These are phyloP conservation scores for Lates calcarifer DNA, from an alignment of 2,113 vertebrate species.

Conservation along the genomic window DNA sequence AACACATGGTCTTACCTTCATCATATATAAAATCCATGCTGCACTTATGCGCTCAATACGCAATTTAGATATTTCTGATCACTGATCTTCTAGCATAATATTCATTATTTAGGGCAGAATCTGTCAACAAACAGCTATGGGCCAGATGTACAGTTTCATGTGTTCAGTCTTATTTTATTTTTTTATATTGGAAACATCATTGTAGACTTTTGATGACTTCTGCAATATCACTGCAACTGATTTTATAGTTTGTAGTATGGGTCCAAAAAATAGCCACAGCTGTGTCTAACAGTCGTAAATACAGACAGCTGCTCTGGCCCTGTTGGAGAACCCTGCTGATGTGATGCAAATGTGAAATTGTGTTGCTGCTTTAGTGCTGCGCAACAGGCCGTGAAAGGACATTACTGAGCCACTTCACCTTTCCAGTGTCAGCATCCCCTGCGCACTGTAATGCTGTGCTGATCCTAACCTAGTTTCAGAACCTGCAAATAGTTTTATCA, in stretches of 20 bases:
- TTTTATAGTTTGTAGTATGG: background rate
- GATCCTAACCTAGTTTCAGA: slow-evolving; percentile 10
- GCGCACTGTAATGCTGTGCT: background rate
- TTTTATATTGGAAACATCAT: background rate
- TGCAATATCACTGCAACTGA: background rate
- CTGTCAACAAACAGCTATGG: slow-evolving; percentile 2
- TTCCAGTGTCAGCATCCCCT: background rate
- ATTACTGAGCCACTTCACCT: background rate
- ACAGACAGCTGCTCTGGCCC: background rate
- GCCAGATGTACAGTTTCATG: slow-evolving; percentile 1
- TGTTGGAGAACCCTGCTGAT: background rate
- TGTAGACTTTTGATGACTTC: background rate
- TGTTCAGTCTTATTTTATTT: background rate
- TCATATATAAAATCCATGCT: background rate
- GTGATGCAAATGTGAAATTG: background rate
- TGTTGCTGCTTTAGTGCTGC: too few relatives aligned
- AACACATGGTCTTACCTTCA: background rate
- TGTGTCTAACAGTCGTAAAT: background rate
- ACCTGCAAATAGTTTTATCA: slow-evolving; percentile 73
- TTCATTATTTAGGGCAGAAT: slow-evolving; percentile 1
- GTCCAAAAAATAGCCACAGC: background rate
- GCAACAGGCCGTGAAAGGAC: background rate
- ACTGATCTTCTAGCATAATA: background rate
- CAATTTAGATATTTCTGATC: background rate
- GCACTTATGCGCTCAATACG: background rate